A percentile compares a stretch with the other conserved stretches of the same genome.
Evolutionary conservation across 2,797 vertebrate species (phyloP).

Genomic region (Sebastes taczanowskii): DNA sequence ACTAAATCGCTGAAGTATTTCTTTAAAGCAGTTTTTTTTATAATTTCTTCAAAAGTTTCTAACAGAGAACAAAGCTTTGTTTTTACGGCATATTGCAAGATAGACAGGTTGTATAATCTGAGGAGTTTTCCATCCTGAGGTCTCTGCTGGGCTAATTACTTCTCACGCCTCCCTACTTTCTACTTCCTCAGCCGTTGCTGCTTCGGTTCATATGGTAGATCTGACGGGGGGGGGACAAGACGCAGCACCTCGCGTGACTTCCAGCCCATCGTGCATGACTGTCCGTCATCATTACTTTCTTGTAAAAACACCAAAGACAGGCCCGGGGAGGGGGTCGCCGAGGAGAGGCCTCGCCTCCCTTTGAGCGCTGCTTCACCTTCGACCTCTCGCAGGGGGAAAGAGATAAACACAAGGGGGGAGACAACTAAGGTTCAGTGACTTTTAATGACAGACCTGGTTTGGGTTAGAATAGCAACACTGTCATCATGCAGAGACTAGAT

Average conservation of each 20-base stretch:
- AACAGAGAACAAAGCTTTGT: neutral
- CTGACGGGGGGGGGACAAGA: conserved; percentile 1
- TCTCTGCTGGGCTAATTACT: conserved; percentile 14
- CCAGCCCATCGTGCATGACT: conserved; percentile 68
- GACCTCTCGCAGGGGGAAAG: conserved; percentile 77
- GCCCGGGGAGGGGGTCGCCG: conserved; percentile 43
- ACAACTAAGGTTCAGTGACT: conserved; percentile 87
- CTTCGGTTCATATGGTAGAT: neutral
- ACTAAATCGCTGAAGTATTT: neutral
- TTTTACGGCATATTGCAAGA: neutral
- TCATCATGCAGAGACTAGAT: conserved; percentile 78
- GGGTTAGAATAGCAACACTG: conserved; percentile 87
- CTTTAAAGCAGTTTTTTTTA: neutral
- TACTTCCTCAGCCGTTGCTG: neutral
- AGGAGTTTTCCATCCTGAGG: neutral
- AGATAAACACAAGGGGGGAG: conserved; percentile 83
- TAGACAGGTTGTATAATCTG: neutral
- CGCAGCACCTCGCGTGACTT: conserved; percentile 71
- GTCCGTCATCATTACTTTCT: conserved; percentile 81
- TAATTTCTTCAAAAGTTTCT: neutral
- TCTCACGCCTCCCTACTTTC: neutral
- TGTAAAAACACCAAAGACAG: conserved; percentile 82
- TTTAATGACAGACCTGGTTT: conserved; percentile 88
- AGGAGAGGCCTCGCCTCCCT: conserved; percentile 75
- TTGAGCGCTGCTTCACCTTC: conserved; percentile 81